phyloP scores from a whole-genome alignment of 2,797 vertebrate genomes.

The Benthosema pterotum region DNA sequence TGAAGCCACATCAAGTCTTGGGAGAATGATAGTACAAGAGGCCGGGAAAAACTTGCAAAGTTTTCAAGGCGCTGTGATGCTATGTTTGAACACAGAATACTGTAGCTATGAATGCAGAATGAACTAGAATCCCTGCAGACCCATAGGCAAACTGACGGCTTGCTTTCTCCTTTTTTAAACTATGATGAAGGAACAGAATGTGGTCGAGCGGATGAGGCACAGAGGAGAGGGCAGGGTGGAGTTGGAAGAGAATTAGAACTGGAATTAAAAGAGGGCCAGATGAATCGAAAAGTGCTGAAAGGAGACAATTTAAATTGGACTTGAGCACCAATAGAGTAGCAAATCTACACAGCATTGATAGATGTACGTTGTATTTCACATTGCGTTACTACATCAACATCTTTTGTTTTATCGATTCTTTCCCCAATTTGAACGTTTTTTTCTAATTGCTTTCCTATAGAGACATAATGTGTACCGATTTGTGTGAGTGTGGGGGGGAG shows the following conservation, averaged over 20 bases:
- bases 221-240: background rate
- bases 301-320: background rate
- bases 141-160: slow-evolving; percentile 18
- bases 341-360: background rate
- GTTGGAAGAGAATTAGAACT: background rate
- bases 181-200: background rate
- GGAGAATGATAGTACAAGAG: background rate
- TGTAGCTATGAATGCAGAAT: slow-evolving; percentile 18
- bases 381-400: no score
- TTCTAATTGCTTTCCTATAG: no score
- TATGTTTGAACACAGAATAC: slow-evolving; percentile 3
- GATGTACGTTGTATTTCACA: no score
- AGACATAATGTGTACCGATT: no score
- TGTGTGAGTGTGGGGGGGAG: no score
- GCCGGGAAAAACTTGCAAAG: slow-evolving; percentile 7
- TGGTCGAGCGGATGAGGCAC: background rate
- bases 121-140: slow-evolving; percentile 7
- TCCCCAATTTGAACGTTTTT: no score
- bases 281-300: background rate
- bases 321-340: no score
- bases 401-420: no score
- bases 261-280: background rate
- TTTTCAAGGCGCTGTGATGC: background rate
- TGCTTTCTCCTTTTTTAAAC: slow-evolving; percentile 8
- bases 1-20: background rate